Evolutionary conservation across 37 sponge, comb jelly and placozoan species (phyloP), one percentile per base, ranked within the genome.

Genomic region (Geodia barretti): DNA sequence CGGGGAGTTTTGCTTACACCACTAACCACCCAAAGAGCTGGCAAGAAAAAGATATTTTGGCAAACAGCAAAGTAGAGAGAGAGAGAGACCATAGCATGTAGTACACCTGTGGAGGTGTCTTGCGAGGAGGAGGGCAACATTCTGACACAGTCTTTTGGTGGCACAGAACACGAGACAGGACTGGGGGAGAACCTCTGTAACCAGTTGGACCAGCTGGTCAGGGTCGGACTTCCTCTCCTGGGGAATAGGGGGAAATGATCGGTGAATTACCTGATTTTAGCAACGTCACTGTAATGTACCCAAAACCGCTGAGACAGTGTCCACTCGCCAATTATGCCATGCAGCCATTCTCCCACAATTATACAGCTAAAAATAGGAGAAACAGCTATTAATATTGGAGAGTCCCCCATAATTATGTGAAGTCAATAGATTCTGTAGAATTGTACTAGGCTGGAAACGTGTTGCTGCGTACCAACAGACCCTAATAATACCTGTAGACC

Each of bases 131-230:
- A 81, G 70, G 8, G 95, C 89, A 11, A 93, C 89, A 61, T 92
- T 97, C 84, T 97, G 89, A 64, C 98, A 97, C 76, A 82, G 88
- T 60, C 78, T 87, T 80, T 95, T 97, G 41, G 93, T 94, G n/a
- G 95, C 81, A 77, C 98, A 97, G 74, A 97, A 97, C 31, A 97
- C 79, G 43, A 97, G 91, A 63, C 95, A 95, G 3, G 91, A 84
- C 26, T 90, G 65, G 11, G 96, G 96, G 1, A 88, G 36, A 4
- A 92, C 94, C 85, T 93, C 96, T 47, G 73, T 23, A 2, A 97
- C 92, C 59, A 94, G 76, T 60, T 87, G 21, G 0, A 72, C 36
- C 70, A 94, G 65, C 41, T 91, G 85, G 79, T 94, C 90, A 25
- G 76, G 75, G 71, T 94, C 92, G 34, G 69, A 34, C 63, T 88